Evolutionary conservation across 53 echinoderm and acorn worm species (phyloP), one percentile per base, ranked within the genome.

Genomic region (Astropecten irregularis): DNA sequence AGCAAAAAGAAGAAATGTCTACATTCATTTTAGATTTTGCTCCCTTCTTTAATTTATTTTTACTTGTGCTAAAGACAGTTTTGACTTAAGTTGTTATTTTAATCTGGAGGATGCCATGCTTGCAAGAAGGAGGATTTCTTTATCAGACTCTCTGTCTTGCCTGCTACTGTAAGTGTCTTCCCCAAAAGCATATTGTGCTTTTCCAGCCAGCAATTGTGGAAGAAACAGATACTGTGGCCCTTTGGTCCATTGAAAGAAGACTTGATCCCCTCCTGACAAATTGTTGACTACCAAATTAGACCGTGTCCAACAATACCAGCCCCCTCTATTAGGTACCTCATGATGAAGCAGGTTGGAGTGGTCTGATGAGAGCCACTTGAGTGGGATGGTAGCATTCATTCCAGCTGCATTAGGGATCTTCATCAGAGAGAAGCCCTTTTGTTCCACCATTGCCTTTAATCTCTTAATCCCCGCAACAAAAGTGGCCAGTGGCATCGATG

Each of bases 381-480:
- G 49, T n/a, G n/a, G 10, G 50, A 71, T 56, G 39, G 3, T 7
- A 9, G 35, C 37, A 27, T 74, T 74, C 25, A 14, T 56, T 19
- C 71, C 8, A 13, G 15, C 5, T 49, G 50, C 71, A 71, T 71
- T 49, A 74, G 74, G 35, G 13, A 22, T 29, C 56, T 23, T 74
- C 25, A 14, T 11, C 8, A 74, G 55, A 54, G 35, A 7, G 14
- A 26, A 6, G 53, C 18, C 22, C 37, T 39, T 56, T 74, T 74
- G 74, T 74, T 74, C 56, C 31, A 19, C 18, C n/a, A 35, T 39
- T 54, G 38, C 16, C 74, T 74, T n/a, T 36, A 74, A 56, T 39
- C 27, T 22, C 20, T 36, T 74, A 74, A 74, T 74, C 74, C 74
- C 74, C 21, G 18, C 2, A n/a, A 71, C 71, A 71, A 71, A 71